Conservation (phyloP, 30 jellyfish, hydroid and myxozoan species). For the Morbakka virulenta region DNA sequence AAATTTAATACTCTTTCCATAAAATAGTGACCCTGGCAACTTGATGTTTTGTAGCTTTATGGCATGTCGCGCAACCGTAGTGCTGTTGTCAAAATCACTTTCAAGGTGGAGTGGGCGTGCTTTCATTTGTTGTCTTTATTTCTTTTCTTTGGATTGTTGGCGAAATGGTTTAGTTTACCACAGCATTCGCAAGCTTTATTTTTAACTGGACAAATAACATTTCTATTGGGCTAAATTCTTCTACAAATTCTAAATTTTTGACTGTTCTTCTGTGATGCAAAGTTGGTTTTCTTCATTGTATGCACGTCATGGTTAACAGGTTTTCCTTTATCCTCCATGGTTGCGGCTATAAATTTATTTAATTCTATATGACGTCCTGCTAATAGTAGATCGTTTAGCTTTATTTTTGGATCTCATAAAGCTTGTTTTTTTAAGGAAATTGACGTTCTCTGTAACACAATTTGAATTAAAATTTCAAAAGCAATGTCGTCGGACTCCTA, state of each 20-base stretch:
- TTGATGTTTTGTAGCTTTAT: constrained; percentile 3
- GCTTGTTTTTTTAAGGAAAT: neutral
- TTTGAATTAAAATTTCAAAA: no score
- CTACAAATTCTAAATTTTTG: neutral
- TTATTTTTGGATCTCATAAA: neutral
- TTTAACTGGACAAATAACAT: constrained; percentile 11
- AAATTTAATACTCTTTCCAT: constrained; percentile 13
- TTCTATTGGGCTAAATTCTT: neutral
- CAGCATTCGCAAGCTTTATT: constrained; percentile 12
- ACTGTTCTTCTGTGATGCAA: no score
- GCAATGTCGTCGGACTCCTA: constrained; percentile 5
- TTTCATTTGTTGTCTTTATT: neutral
- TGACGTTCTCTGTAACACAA: neutral
- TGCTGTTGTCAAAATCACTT: constrained; percentile 19
- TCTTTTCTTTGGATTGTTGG: neutral
- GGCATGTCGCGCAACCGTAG: neutral
- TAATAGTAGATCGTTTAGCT: neutral
- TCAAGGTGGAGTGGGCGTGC: neutral
- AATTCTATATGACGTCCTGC: constrained; percentile 26
- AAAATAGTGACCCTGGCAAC: neutral
- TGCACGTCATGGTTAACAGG: neutral
- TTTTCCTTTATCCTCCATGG: no score
- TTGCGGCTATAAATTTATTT: constrained; percentile 6
- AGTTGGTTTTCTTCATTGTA: no score
- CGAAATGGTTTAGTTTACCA: constrained; percentile 16